These are phyloP conservation scores for Hypotaenidia philippensis DNA, from an alignment of 2,797 vertebrate species.

Conservation along the genomic window DNA sequence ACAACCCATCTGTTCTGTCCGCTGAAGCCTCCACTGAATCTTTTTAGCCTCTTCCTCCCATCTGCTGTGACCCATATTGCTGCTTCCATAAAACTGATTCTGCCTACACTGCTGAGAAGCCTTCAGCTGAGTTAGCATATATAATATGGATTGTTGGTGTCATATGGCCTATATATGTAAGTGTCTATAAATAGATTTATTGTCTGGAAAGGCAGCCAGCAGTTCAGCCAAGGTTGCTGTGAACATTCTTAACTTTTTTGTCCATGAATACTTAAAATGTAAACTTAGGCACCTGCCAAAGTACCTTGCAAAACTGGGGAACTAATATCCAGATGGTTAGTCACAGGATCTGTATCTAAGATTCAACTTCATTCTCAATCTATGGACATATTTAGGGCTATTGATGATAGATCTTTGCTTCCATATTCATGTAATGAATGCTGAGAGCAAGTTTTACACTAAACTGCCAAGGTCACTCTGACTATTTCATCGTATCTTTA, in stretches of 20 bases:
- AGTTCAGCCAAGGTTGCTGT: constrained; percentile 18
- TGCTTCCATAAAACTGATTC: constrained; percentile 62
- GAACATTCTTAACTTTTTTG: constrained; percentile 37
- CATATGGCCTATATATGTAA: constrained; percentile 59
- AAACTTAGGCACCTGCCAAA: constrained; percentile 29
- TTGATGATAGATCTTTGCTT: constrained; percentile 23
- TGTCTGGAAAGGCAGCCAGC: constrained; percentile 31
- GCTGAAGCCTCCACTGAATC: constrained; percentile 63
- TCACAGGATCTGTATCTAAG: constrained; percentile 13
- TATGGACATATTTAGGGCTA: constrained; percentile 44
- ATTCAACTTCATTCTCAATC: constrained; percentile 34
- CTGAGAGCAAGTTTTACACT: constrained; percentile 2
- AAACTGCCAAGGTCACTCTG: neutral
- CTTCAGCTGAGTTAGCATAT: constrained; percentile 69
- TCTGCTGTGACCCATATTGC: constrained; percentile 75
- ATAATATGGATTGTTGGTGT: constrained; percentile 68
- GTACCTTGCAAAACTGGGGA: neutral
- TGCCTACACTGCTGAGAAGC: constrained; percentile 64
- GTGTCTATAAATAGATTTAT: constrained; percentile 65
- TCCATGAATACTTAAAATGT: neutral
- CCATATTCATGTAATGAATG: neutral
- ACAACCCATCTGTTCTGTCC: constrained; percentile 69
- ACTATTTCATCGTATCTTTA: constrained; percentile 38
- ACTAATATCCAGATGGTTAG: constrained; percentile 51
- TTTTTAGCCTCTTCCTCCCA: constrained; percentile 71